Evolutionary conservation across 2,797 vertebrate species (phyloP).

Genomic region (Okamejei kenojei): DNA sequence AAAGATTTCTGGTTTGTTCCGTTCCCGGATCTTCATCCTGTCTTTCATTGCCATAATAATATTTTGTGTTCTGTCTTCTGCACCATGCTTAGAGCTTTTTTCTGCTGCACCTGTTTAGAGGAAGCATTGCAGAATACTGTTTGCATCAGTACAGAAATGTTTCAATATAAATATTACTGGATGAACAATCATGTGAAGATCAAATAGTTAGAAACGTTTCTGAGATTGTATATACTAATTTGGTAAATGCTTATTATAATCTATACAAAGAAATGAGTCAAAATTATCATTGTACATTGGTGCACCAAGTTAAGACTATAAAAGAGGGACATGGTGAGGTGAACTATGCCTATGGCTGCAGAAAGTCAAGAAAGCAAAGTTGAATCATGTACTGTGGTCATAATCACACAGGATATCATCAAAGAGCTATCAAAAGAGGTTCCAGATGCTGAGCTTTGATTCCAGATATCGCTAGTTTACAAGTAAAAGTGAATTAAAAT

Average conservation of each 20-base stretch:
- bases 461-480: neutral
- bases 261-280: no score
- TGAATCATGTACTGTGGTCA: neutral
- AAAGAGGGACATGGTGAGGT: neutral
- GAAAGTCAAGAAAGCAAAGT: neutral
- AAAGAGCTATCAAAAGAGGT: neutral
- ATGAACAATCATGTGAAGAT: neutral
- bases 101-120: slow-evolving; percentile 77
- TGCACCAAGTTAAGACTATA: neutral
- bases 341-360: neutral
- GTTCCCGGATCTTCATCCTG: slow-evolving; percentile 93
- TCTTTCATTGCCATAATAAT: slow-evolving; percentile 99
- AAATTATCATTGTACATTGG: no score
- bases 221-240: neutral
- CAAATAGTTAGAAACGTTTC: neutral
- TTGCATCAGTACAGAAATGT: neutral
- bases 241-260: neutral
- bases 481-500: neutral
- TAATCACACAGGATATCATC: neutral
- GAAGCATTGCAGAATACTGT: neutral
- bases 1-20: slow-evolving; percentile 95
- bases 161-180: neutral
- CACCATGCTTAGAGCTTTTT: slow-evolving; percentile 91
- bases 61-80: slow-evolving; percentile 90
- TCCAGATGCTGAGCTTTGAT: neutral